Evolutionary conservation across 2,888 invertebrate genomes (phyloP).

Genomic region (Asteroscopus sphinx): DNA sequence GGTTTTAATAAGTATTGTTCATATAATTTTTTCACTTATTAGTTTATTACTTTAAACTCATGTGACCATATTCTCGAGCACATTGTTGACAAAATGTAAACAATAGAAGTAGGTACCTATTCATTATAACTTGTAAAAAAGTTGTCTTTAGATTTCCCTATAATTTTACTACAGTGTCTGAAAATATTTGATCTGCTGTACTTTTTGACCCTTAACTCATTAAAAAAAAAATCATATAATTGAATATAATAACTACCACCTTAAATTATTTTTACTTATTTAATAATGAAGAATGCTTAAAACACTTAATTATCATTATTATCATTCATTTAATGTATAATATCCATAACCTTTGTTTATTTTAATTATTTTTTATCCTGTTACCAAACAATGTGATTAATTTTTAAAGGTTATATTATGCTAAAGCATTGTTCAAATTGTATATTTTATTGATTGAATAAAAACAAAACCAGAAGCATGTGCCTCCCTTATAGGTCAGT

Average conservation of each 20-base stretch:
- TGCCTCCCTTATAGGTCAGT: no score
- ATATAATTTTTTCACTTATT: not conserved
- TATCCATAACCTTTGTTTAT: slow-evolving; percentile 22
- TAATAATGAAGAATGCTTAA: slow-evolving; percentile 9
- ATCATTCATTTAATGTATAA: slow-evolving; percentile 16
- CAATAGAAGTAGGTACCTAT: not conserved
- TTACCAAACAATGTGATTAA: slow-evolving; percentile 11
- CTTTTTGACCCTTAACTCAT: not conserved
- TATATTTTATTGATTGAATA: no score
- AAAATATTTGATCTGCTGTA: not conserved
- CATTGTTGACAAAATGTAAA: not conserved
- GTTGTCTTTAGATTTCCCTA: not conserved
- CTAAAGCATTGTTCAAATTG: no score
- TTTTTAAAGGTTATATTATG: no score
- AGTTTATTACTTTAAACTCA: not conserved
- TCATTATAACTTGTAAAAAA: not conserved
- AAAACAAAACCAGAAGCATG: no score
- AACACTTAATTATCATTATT: slow-evolving; percentile 25
- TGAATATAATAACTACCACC: slow-evolving; percentile 5
- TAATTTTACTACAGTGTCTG: not conserved
- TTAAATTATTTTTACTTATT: slow-evolving; percentile 8
- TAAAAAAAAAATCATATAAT: no score
- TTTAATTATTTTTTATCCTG: slow-evolving; percentile 24
- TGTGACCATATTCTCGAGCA: not conserved
- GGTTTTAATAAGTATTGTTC: not conserved